Percentiles rank a stretch among this genome's conserved stretches.
Evolutionary conservation across 2,888 invertebrate species (phyloP).

Genomic region (Drosophila pseudotalamancana): DNA sequence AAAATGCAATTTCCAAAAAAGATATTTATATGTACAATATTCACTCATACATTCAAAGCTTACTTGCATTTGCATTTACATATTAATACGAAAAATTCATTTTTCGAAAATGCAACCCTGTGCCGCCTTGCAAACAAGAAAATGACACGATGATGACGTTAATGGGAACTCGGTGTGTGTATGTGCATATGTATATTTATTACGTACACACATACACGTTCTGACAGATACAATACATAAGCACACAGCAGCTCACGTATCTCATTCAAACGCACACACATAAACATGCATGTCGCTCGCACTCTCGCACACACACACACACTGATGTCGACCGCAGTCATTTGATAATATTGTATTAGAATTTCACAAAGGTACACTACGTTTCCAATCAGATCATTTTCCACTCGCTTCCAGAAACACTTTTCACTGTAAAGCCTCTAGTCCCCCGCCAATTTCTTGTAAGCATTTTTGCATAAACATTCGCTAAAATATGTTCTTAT

Average conservation of each 20-base stretch:
- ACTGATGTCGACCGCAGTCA: conserved; percentile 71
- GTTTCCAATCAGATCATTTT: conserved; percentile 59
- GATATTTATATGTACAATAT: conserved; percentile 11
- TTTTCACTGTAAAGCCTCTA: conserved; percentile 19
- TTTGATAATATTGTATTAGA: conserved; percentile 76
- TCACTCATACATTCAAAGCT: conserved; percentile 13
- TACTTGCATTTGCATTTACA: conserved; percentile 58
- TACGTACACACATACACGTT: conserved; percentile 42
- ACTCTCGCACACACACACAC: conserved; percentile 42
- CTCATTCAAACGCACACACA: conserved; percentile 43
- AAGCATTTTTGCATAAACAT: conserved; percentile 59
- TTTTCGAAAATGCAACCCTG: conserved; percentile 73
- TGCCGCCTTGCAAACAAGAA: conserved; percentile 73
- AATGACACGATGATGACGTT: conserved; percentile 83
- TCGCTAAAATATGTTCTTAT: conserved; percentile 70
- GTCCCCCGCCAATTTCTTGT: conserved; percentile 20
- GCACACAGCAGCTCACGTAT: conserved; percentile 50
- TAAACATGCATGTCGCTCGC: conserved; percentile 30
- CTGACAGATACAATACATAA: conserved; percentile 52
- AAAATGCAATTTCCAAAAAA: conserved; percentile 33
- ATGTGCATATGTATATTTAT: conserved; percentile 64
- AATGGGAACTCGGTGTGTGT: conserved; percentile 69
- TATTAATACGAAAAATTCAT: conserved; percentile 57
- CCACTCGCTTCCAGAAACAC: conserved; percentile 14
- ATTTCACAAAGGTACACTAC: conserved; percentile 70